These are phyloP conservation scores for Amiota mariae DNA, from an alignment of 2,888 invertebrate species.

Conservation along the genomic window DNA sequence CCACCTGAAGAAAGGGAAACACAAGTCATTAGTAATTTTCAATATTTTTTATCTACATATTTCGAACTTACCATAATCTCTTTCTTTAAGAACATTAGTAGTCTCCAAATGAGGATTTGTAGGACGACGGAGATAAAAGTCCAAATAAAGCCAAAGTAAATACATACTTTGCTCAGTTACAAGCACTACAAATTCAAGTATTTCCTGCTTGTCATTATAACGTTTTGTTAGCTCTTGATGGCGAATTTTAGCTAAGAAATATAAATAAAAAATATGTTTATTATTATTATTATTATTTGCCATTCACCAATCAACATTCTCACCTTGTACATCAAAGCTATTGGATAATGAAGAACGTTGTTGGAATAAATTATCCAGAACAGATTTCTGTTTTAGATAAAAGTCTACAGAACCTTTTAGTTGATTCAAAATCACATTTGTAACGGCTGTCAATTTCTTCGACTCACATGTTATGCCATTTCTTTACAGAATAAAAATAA, in stretches of 20 bases:
- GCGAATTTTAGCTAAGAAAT: constrained; percentile 66
- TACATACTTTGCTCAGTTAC: constrained; percentile 83
- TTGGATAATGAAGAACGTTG: constrained; percentile 53
- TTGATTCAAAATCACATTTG: constrained; percentile 76
- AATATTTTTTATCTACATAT: too few species aligned
- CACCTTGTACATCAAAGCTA: constrained; percentile 51
- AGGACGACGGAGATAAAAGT: constrained; percentile 80
- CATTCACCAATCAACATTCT: too few species aligned
- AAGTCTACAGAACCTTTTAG: constrained; percentile 76
- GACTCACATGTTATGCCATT: constrained; percentile 50
- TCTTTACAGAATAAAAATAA: constrained; percentile 5
- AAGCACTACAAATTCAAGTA: constrained; percentile 78
- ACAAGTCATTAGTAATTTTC: too few species aligned
- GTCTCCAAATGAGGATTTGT: constrained; percentile 73
- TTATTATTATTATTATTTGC: too few species aligned
- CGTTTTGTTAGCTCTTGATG: constrained; percentile 74
- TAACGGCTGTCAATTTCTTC: constrained; percentile 72
- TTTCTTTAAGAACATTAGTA: constrained; percentile 51
- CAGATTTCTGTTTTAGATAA: constrained; percentile 75
- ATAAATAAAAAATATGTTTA: too few species aligned
- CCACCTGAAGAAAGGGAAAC: too few species aligned
- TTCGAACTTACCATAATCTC: constrained; percentile 37
- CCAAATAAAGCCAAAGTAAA: constrained; percentile 85
- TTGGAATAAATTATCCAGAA: constrained; percentile 74
- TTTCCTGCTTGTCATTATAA: constrained; percentile 76